These are phyloP conservation scores for Amphiprion clarkii DNA, from an alignment of 2,797 vertebrate genomes.

Conservation along the genomic window DNA sequence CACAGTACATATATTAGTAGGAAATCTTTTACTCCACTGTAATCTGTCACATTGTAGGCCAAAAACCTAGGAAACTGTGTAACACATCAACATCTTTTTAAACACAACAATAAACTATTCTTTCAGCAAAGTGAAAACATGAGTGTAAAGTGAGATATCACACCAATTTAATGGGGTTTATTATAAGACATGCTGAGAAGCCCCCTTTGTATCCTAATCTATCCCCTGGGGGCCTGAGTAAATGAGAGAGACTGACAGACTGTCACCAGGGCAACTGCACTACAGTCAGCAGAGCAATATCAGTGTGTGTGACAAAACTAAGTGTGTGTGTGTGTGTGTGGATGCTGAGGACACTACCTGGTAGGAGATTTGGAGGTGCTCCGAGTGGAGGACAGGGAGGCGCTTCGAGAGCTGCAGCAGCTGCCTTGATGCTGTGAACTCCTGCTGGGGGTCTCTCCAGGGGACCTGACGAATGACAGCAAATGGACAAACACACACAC, in stretches of 20 bases:
- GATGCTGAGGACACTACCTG: conserved; percentile 84
- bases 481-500: conserved; percentile 45
- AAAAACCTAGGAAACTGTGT: background rate
- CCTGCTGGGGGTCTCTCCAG: conserved; percentile 88
- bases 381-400: conserved; percentile 90
- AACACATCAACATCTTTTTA: background rate
- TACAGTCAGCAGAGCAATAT: conserved; percentile 4
- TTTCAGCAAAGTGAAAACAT: background rate
- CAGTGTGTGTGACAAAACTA: conserved; percentile 18
- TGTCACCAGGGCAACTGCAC: conserved; percentile 43
- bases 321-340: background rate
- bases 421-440: conserved; percentile 92
- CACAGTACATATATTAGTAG: too few relatives aligned
- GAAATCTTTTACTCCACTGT: too few relatives aligned
- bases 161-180: conserved; percentile 29
- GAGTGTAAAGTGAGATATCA: conserved; percentile 42
- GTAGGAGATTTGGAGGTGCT: conserved; percentile 92
- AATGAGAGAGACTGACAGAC: conserved; percentile 43
- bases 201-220: conserved; percentile 48
- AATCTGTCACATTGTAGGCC: too few relatives aligned
- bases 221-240: conserved; percentile 36
- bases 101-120: conserved; percentile 5
- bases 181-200: conserved; percentile 37
- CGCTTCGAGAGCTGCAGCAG: conserved; percentile 92
- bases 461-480: conserved; percentile 85